phyloP scores from a whole-genome alignment of 2,888 invertebrate species.

The Cantharis nigra region DNA sequence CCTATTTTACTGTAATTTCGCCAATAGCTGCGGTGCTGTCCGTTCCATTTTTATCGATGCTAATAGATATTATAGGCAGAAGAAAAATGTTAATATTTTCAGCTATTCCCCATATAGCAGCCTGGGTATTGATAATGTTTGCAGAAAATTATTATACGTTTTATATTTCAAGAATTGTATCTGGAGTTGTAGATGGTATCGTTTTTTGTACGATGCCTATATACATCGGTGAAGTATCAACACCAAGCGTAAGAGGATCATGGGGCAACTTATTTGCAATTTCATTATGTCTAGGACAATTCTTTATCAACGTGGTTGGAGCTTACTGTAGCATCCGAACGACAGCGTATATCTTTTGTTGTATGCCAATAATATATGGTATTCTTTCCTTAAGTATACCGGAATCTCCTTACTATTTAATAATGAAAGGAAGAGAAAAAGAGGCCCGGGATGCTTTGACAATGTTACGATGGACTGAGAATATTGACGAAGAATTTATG shows the following conservation, averaged over 20 bases:
- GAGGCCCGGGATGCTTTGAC: conserved; percentile 40
- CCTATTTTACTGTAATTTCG: conserved; percentile 46
- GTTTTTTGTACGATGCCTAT: conserved; percentile 42
- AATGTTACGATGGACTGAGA: conserved; percentile 36
- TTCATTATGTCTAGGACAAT: conserved; percentile 39
- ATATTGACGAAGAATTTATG: conserved; percentile 41
- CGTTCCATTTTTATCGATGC: conserved; percentile 37
- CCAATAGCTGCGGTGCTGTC: conserved; percentile 40
- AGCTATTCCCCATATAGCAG: conserved; percentile 40
- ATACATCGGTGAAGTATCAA: conserved; percentile 46
- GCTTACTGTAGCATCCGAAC: conserved; percentile 59
- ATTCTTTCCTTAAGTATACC: conserved; percentile 64
- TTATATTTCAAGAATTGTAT: conserved; percentile 42
- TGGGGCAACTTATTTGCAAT: conserved; percentile 45
- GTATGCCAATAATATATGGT: conserved; percentile 62
- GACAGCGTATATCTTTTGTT: conserved; percentile 62
- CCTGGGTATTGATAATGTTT: conserved; percentile 39
- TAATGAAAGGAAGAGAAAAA: conserved; percentile 40
- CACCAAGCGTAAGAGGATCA: conserved; percentile 43
- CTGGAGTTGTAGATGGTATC: conserved; percentile 42
- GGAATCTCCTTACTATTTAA: conserved; percentile 55
- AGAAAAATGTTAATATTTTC: conserved; percentile 42
- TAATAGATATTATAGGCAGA: conserved; percentile 45
- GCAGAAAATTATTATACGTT: conserved; percentile 41
- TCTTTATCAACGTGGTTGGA: conserved; percentile 58